Conservation (phyloP, 2,797 vertebrate genomes). For the Eulemur rubriventer region DNA sequence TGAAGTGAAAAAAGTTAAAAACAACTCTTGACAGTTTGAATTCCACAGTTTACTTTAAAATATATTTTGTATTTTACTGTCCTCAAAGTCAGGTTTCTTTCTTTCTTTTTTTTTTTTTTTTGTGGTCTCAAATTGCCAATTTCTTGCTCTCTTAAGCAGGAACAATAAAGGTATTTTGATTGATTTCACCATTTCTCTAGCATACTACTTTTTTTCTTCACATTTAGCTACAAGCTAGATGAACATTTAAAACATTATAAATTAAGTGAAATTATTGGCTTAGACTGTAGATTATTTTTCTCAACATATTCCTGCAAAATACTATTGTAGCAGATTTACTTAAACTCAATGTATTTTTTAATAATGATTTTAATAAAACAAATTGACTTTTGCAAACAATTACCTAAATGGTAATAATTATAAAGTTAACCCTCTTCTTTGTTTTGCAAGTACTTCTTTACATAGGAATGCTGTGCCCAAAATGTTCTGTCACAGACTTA, state of each 20-base stretch:
- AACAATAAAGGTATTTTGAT: neutral
- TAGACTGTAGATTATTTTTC: neutral
- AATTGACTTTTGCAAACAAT: neutral
- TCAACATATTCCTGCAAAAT: neutral
- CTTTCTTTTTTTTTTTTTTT: no score
- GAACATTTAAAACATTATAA: neutral
- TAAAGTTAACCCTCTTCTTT: neutral
- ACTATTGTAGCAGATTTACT: neutral
- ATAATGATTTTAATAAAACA: neutral
- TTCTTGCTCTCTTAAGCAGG: neutral
- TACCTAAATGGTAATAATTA: neutral
- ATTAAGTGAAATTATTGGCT: neutral
- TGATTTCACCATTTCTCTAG: neutral
- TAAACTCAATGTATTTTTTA: neutral
- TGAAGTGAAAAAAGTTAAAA: conserved; percentile 41
- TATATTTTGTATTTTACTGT: conserved; percentile 53
- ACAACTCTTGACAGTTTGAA: conserved; percentile 1
- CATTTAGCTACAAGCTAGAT: neutral
- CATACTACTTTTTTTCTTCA: neutral
- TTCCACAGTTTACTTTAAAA: conserved; percentile 53
- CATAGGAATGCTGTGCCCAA: neutral
- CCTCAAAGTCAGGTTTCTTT: neutral
- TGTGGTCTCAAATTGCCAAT: neutral
- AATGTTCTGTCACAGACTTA: fast-evolving
- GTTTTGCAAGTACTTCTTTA: neutral